These are phyloP conservation scores for Charadrius vociferus DNA, from an alignment of 2,113 vertebrate genomes.

Conservation along the genomic window DNA sequence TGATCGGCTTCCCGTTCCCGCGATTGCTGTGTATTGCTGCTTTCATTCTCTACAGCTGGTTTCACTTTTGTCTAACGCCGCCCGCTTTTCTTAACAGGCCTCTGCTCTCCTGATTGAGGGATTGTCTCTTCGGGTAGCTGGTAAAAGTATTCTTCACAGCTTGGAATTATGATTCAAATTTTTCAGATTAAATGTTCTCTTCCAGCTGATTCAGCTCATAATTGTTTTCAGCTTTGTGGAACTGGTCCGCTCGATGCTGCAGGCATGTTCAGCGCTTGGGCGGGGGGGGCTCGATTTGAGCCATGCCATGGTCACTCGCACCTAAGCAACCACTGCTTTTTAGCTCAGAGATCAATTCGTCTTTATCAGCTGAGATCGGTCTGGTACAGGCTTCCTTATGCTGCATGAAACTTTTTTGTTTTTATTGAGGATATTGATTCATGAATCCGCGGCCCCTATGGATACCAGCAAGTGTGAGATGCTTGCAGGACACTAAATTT, in stretches of 20 bases:
- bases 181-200: not conserved
- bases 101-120: constrained; percentile 64
- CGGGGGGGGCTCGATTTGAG: not conserved
- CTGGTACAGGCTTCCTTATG: not conserved
- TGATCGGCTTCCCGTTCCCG: not conserved
- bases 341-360: not conserved
- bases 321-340: not conserved
- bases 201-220: constrained; percentile 53
- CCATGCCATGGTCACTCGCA: rapidly evolving
- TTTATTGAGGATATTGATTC: not conserved
- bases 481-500: not conserved
- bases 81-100: constrained; percentile 45
- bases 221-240: constrained; percentile 22
- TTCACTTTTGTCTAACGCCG: constrained; percentile 41
- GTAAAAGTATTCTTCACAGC: constrained; percentile 44
- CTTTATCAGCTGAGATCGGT: not conserved
- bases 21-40: not conserved
- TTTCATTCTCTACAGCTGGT: constrained; percentile 51
- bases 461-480: not conserved
- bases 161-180: constrained; percentile 64
- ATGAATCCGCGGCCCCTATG: not conserved
- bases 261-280: rapidly evolving
- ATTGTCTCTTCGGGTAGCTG: constrained; percentile 53
- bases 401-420: not conserved
- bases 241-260: not conserved